phyloP scores from a whole-genome alignment of 2,888 invertebrate genomes.

The Eupithecia insigniata region DNA sequence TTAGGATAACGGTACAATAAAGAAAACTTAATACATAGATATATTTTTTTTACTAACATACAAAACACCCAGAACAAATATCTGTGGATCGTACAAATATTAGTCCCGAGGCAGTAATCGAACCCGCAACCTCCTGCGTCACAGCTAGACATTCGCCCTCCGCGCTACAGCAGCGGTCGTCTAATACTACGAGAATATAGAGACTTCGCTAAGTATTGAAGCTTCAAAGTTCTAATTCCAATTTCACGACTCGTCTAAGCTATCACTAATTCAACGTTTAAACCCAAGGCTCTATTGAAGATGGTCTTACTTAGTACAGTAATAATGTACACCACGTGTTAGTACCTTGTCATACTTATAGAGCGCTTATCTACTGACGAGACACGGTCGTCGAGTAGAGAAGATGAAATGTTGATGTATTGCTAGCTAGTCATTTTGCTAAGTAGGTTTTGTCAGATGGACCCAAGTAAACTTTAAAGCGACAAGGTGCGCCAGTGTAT shows the following conservation, averaged over 20 bases:
- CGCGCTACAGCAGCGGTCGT: neutral
- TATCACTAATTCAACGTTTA: neutral
- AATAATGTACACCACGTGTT: neutral
- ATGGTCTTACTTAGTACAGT: neutral
- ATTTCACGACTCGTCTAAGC: neutral
- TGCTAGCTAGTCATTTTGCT: no score
- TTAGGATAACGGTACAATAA: no score
- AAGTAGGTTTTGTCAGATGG: no score
- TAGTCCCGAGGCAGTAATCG: neutral
- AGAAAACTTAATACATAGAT: no score
- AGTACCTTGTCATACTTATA: neutral
- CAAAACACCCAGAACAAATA: neutral
- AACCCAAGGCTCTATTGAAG: constrained; percentile 1
- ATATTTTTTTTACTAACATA: no score
- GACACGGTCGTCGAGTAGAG: neutral
- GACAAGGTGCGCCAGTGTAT: neutral
- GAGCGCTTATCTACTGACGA: neutral
- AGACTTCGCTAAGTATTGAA: neutral
- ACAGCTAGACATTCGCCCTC: neutral
- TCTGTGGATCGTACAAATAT: neutral
- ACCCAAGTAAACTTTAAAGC: neutral
- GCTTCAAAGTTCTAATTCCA: neutral
- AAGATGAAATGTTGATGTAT: no score
- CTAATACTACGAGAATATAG: neutral
- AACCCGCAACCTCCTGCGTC: neutral